phyloP scores from a whole-genome alignment of 2,113 vertebrate species.

The Uria aalge region DNA sequence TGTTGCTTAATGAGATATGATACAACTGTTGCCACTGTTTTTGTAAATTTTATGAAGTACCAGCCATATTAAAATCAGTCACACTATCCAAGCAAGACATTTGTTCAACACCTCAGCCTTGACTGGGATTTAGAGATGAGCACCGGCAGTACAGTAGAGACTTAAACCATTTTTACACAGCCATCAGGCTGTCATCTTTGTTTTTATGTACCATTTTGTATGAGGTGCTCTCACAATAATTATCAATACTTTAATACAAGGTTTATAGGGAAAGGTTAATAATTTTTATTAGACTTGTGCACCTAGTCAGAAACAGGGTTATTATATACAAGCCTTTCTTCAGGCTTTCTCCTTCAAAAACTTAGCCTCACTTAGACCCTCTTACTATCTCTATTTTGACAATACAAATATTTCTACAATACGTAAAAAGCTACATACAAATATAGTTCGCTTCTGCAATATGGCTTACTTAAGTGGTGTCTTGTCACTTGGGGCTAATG shows the following conservation, averaged over 20 bases:
- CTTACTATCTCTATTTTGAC: neutral
- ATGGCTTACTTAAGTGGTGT: neutral
- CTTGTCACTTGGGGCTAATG: neutral
- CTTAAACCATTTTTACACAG: neutral
- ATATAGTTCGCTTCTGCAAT: neutral
- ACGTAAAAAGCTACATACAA: neutral
- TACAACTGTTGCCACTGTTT: neutral
- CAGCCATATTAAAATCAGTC: neutral
- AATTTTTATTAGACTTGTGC: neutral
- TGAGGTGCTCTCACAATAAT: neutral
- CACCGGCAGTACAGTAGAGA: neutral
- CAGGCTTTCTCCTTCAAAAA: neutral
- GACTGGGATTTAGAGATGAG: neutral
- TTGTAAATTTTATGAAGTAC: neutral
- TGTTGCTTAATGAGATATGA: neutral
- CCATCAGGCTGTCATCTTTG: neutral
- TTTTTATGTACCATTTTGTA: neutral
- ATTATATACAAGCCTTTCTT: neutral
- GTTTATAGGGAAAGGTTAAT: neutral
- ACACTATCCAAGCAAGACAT: neutral
- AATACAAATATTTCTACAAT: neutral
- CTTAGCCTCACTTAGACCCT: neutral
- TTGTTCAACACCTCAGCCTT: neutral
- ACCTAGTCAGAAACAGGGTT: neutral
- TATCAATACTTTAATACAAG: neutral